Evolutionary conservation across 2,888 invertebrate species (phyloP).

Genomic region (Chaetogeoica ovagalla): DNA sequence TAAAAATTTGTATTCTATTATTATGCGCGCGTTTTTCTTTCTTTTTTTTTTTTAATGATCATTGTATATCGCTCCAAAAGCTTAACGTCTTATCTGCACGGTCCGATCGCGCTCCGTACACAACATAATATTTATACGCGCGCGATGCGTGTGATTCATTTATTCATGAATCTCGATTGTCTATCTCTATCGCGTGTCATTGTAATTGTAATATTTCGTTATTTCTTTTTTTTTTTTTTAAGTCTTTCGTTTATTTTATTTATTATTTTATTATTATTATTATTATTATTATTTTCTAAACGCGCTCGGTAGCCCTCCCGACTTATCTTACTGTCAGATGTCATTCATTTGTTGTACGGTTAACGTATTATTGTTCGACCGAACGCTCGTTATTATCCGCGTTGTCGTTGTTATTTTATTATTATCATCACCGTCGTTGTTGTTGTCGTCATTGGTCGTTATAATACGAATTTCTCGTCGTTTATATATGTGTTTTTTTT

Average conservation of each 20-base stretch:
- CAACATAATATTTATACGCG: not conserved
- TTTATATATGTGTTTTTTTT: not conserved
- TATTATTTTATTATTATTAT: constrained; percentile 5
- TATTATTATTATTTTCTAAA: not conserved
- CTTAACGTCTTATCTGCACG: constrained; percentile 47
- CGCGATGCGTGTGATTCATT: constrained; percentile 42
- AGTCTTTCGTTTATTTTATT: constrained; percentile 17
- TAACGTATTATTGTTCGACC: constrained; percentile 41
- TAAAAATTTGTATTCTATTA: not conserved
- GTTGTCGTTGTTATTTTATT: constrained; percentile 41
- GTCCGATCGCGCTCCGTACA: constrained; percentile 25
- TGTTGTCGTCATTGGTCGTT: constrained; percentile 27
- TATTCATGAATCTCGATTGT: constrained; percentile 52
- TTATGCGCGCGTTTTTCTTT: not conserved
- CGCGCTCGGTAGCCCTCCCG: constrained; percentile 42
- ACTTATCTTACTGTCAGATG: constrained; percentile 53
- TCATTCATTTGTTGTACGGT: constrained; percentile 52
- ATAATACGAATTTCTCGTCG: no score
- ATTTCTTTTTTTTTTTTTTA: constrained; percentile 38
- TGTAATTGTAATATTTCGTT: constrained; percentile 52
- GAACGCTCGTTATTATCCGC: constrained; percentile 44
- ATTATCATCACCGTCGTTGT: not conserved
- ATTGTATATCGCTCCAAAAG: constrained; percentile 48
- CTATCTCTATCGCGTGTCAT: constrained; percentile 49
- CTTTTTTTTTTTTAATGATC: constrained; percentile 40